Evolutionary conservation across 2,113 vertebrate species (phyloP).

Genomic region (Peromyscus californicus): DNA sequence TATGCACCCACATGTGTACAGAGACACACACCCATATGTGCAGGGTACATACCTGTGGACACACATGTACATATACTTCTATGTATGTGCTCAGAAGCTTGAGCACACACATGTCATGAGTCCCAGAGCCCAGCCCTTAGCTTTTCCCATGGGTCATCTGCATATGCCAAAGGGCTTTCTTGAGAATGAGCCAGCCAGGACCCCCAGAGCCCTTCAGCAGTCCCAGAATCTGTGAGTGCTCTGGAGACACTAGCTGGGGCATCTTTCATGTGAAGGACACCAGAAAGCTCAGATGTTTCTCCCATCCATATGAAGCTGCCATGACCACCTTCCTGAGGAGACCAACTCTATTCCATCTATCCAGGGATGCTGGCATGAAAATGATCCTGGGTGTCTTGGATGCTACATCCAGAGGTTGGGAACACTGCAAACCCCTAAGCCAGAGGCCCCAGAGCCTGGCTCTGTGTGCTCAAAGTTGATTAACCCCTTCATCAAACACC

Average conservation of each 20-base stretch:
- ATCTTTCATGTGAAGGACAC: rapidly evolving
- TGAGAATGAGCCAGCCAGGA: not conserved
- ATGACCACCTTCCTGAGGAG: rapidly evolving
- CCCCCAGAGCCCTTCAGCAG: rapidly evolving
- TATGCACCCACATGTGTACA: rapidly evolving
- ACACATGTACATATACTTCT: not conserved
- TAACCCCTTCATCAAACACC: too few relatives aligned
- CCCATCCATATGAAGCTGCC: not conserved
- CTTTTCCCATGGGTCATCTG: not conserved
- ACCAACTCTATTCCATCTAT: not conserved
- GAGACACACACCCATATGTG: not conserved
- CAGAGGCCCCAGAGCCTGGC: not conserved
- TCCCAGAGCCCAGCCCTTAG: not conserved
- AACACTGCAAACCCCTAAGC: not conserved
- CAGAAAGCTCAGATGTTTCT: rapidly evolving
- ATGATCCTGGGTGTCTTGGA: not conserved
- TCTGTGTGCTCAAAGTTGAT: rapidly evolving
- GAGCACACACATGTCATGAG: not conserved
- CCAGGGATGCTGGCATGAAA: too few relatives aligned
- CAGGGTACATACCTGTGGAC: not conserved
- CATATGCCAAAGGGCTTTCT: not conserved
- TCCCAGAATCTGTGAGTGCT: too few relatives aligned
- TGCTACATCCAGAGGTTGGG: not conserved
- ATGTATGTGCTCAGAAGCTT: rapidly evolving
- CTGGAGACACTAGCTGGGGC: not conserved